Evolutionary conservation across 2,113 vertebrate species (phyloP).

Genomic region (Callaeas wilsoni): DNA sequence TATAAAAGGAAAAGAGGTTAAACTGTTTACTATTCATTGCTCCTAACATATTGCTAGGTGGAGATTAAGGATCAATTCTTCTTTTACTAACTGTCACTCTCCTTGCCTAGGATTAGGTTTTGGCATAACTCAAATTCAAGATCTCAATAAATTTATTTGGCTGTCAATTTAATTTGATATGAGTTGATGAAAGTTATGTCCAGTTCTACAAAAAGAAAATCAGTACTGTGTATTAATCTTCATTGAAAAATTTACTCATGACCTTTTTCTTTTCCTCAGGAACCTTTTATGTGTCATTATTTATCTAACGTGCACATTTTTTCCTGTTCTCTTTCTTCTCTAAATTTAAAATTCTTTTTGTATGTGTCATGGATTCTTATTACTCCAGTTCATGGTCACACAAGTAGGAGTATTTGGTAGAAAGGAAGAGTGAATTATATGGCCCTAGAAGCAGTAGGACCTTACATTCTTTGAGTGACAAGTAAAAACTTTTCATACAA

Average conservation of each 20-base stretch:
- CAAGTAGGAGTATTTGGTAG: background rate
- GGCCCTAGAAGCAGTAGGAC: background rate
- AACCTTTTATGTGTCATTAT: background rate
- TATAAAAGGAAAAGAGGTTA: slow-evolving; percentile 31
- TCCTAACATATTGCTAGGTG: background rate
- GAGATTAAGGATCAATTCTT: slow-evolving; percentile 45
- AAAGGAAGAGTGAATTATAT: background rate
- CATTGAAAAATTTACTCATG: background rate
- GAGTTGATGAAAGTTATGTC: background rate
- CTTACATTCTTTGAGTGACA: background rate
- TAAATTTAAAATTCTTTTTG: background rate
- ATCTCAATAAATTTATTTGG: slow-evolving; percentile 24
- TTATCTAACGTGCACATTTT: background rate
- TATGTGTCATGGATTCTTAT: background rate
- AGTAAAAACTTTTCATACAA: background rate
- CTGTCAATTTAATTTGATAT: background rate
- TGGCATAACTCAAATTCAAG: slow-evolving; percentile 39
- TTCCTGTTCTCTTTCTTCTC: background rate
- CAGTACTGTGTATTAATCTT: background rate
- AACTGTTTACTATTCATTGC: slow-evolving; percentile 42
- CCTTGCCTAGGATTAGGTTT: slow-evolving; percentile 31
- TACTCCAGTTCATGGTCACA: background rate
- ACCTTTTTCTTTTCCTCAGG: background rate
- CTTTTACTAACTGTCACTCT: slow-evolving; percentile 8
- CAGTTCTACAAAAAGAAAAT: background rate